Evolutionary conservation across 2,888 invertebrate species (phyloP).

Genomic region (Lasioglossum zephyrum): DNA sequence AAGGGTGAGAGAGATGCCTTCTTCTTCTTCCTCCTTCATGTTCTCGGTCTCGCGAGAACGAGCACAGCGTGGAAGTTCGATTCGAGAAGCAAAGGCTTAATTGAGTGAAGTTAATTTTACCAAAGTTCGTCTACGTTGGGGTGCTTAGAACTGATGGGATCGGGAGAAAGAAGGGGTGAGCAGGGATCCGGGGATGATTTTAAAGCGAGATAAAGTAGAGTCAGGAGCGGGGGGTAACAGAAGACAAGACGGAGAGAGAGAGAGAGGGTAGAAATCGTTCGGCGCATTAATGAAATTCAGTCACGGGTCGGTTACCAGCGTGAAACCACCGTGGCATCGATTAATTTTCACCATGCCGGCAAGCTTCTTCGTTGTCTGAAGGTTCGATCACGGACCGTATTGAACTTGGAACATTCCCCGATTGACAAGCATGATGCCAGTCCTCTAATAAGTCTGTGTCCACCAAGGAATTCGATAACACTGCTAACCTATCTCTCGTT

Average conservation of each 20-base stretch:
- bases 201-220: slow-evolving; percentile 22
- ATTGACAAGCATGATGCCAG: neutral
- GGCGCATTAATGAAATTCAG: slow-evolving; percentile 71
- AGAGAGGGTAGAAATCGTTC: slow-evolving; percentile 65
- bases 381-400: slow-evolving; percentile 34
- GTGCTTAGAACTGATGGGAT: slow-evolving; percentile 43
- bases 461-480: neutral
- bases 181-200: slow-evolving; percentile 38
- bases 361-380: slow-evolving; percentile 46
- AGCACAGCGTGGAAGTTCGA: slow-evolving; percentile 73
- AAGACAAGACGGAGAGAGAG: neutral
- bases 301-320: slow-evolving; percentile 64
- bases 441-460: neutral
- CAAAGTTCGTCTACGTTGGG: slow-evolving; percentile 71
- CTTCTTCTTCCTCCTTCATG: slow-evolving; percentile 22
- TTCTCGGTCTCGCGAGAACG: slow-evolving; percentile 62
- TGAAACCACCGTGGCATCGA: slow-evolving; percentile 62
- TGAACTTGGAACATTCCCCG: slow-evolving; percentile 21
- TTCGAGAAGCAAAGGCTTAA: slow-evolving; percentile 76
- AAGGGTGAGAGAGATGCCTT: neutral
- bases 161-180: slow-evolving; percentile 10
- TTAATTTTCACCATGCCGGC: slow-evolving; percentile 57
- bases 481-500: neutral
- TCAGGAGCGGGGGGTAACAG: neutral
- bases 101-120: slow-evolving; percentile 81